Percentiles rank a stretch among this genome's conserved stretches.
Evolutionary conservation across 2,888 invertebrate genomes (phyloP).

Genomic region (Periphyllus acericola): DNA sequence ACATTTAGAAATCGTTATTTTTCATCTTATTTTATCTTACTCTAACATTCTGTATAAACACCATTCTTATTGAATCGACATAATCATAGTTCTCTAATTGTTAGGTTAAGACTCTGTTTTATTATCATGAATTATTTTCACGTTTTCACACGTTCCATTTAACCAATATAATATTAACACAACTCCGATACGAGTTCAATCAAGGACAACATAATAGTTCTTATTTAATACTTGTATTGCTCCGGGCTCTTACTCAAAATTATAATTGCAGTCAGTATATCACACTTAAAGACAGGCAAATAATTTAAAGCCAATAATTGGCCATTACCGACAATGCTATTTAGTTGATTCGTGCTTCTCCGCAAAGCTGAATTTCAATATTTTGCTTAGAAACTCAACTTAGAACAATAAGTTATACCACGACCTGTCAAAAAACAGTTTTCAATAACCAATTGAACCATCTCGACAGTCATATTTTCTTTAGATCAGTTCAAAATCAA

Average conservation of each 20-base stretch:
- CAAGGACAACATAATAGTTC: not conserved
- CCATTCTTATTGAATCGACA: not conserved
- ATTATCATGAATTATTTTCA: not conserved
- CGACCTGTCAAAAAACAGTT: not conserved
- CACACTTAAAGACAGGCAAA: not conserved
- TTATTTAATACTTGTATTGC: too few relatives aligned
- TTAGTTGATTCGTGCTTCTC: too few relatives aligned
- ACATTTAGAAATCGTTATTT: too few relatives aligned
- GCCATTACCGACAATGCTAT: too few relatives aligned
- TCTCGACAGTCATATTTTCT: too few relatives aligned
- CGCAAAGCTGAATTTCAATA: not conserved
- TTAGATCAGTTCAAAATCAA: too few relatives aligned
- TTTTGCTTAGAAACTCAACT: not conserved
- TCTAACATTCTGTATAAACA: too few relatives aligned
- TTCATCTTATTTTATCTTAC: too few relatives aligned
- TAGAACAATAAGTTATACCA: not conserved
- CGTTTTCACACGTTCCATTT: slow-evolving; percentile 5
- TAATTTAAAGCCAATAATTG: not conserved
- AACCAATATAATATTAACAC: not conserved
- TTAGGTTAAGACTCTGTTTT: not conserved
- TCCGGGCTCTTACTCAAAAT: not conserved
- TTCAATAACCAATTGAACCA: too few relatives aligned
- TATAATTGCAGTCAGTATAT: not conserved
- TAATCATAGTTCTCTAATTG: not conserved
- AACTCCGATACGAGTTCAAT: not conserved